A percentile compares a stretch with the other conserved stretches of the same genome.
phyloP scores from a whole-genome alignment of 2,888 invertebrate genomes.

The Lapara coniferarum region DNA sequence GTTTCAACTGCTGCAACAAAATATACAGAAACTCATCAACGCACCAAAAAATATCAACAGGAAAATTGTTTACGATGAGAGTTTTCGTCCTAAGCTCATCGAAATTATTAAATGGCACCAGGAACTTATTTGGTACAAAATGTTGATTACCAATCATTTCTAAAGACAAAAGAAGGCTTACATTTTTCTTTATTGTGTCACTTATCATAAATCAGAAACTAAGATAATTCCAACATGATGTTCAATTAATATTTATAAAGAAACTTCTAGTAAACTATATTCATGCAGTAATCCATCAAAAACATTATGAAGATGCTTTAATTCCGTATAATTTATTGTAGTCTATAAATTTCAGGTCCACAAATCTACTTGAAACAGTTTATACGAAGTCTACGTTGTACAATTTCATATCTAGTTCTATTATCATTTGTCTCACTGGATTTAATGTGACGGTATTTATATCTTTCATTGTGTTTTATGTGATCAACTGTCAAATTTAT shows the following conservation, averaged over 20 bases:
- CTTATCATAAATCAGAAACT: too few relatives aligned
- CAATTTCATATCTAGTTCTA: constrained; percentile 60
- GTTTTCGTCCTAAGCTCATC: constrained; percentile 43
- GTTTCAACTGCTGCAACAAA: constrained; percentile 52
- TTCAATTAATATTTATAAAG: too few relatives aligned
- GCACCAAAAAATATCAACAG: constrained; percentile 2
- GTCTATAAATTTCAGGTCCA: constrained; percentile 44
- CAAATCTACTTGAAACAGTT: constrained; percentile 48
- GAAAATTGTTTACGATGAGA: constrained; percentile 33
- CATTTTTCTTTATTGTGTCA: too few relatives aligned
- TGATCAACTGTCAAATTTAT: too few relatives aligned
- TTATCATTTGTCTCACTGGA: constrained; percentile 62
- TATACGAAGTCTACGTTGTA: constrained; percentile 57
- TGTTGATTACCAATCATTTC: too few relatives aligned
- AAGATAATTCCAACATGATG: too few relatives aligned
- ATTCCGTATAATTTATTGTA: not conserved
- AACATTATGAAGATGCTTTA: not conserved
- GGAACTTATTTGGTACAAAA: constrained; percentile 51
- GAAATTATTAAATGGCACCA: constrained; percentile 58
- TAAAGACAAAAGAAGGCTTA: too few relatives aligned
- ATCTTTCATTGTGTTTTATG: not conserved
- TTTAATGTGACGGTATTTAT: constrained; percentile 59
- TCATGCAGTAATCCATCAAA: not conserved
- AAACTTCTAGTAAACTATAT: not conserved
- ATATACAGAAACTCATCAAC: constrained; percentile 48